Evolutionary conservation across 2,888 invertebrate species (phyloP).

Genomic region (Ormyrus pomaceus): DNA sequence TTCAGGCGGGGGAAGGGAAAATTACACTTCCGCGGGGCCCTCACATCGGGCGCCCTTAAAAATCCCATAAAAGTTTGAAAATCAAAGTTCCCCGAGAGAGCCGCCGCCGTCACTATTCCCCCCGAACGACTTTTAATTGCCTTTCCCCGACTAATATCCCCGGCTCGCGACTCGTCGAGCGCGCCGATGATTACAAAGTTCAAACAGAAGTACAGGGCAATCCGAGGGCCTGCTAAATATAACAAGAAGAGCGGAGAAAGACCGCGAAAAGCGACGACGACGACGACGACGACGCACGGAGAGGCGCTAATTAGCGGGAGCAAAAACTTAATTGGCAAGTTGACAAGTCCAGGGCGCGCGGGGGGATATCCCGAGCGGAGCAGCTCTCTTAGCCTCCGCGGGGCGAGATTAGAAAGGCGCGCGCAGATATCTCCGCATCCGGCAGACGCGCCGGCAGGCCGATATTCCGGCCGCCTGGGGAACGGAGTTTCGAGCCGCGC

Average conservation of each 20-base stretch:
- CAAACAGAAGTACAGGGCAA: slow-evolving; percentile 4
- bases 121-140: slow-evolving; percentile 20
- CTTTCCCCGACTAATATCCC: slow-evolving; percentile 6
- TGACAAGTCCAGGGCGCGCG: slow-evolving; percentile 17
- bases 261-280: background rate
- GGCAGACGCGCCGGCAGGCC: no score
- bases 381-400: background rate
- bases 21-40: no score
- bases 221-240: background rate
- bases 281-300: no score
- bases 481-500: no score
- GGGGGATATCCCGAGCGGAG: background rate
- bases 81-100: background rate
- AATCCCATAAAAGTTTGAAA: slow-evolving; percentile 9
- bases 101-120: slow-evolving; percentile 9
- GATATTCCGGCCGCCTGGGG: no score
- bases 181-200: slow-evolving; percentile 29
- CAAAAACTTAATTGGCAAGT: slow-evolving; percentile 51
- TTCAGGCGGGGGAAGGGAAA: background rate
- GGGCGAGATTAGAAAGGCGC: slow-evolving; percentile 34
- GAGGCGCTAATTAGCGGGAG: slow-evolving; percentile 26
- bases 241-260: background rate
- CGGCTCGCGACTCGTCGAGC: background rate
- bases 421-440: no score
- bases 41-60: background rate